Conservation (phyloP, 2,113 vertebrate species). For the Clarias gariepinus region DNA sequence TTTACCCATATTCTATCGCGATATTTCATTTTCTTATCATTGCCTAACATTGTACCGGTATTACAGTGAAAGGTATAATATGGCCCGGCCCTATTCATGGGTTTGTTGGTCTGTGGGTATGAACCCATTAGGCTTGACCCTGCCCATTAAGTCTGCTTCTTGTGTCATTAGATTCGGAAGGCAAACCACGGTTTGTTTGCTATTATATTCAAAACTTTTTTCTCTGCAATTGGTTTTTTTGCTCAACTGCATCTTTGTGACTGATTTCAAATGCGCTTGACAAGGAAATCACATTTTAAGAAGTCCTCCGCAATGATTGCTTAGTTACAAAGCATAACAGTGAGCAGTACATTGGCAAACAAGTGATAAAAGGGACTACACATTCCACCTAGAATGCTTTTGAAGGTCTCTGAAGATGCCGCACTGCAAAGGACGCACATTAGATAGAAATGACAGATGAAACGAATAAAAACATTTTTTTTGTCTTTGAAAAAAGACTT, state of each 20-base stretch:
- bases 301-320: constrained; percentile 31
- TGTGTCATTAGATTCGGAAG: constrained; percentile 28
- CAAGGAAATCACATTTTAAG: constrained; percentile 38
- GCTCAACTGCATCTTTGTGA: constrained; percentile 27
- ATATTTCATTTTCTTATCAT: no score
- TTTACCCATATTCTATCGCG: no score
- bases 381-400: constrained; percentile 32
- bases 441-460: background rate
- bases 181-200: constrained; percentile 26
- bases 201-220: constrained; percentile 5
- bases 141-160: constrained; percentile 40
- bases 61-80: no score
- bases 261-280: constrained; percentile 44
- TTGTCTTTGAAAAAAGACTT: background rate
- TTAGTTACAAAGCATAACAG: constrained; percentile 35
- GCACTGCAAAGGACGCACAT: background rate
- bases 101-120: constrained; percentile 35
- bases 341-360: constrained; percentile 36
- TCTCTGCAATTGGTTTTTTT: constrained; percentile 38
- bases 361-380: constrained; percentile 44
- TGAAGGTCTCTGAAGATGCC: constrained; percentile 2
- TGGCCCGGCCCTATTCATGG: no score
- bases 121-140: constrained; percentile 40
- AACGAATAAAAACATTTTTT: constrained; percentile 9
- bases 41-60: no score